Percentiles rank a stretch among this genome's conserved stretches.
These are phyloP conservation scores for Sigmodon hispidus DNA, from an alignment of 2,113 vertebrate genomes.

Conservation along the genomic window DNA sequence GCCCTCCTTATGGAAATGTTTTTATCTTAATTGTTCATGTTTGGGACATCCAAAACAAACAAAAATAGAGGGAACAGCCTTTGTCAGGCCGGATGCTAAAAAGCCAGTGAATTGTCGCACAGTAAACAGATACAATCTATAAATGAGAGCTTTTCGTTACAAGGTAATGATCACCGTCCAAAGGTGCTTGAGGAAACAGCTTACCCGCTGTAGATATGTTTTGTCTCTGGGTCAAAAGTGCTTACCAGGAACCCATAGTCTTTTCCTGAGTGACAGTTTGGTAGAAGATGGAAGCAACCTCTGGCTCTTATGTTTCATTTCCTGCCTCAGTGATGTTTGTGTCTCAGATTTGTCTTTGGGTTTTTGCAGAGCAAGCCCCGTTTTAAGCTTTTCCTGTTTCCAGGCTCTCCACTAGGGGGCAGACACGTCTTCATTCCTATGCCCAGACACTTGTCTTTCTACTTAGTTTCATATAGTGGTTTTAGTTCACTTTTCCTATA, in stretches of 20 bases:
- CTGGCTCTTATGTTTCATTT: not conserved
- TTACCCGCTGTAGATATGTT: not conserved
- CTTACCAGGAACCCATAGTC: not conserved
- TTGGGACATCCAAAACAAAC: not conserved
- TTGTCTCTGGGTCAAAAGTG: not conserved
- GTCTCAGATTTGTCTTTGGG: not conserved
- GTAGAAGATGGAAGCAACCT: not conserved
- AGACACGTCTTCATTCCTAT: not conserved
- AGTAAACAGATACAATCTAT: not conserved
- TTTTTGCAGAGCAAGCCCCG: not conserved
- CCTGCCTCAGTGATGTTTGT: too few relatives aligned
- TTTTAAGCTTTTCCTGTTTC: not conserved
- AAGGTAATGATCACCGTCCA: conserved; percentile 32
- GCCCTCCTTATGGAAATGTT: not conserved
- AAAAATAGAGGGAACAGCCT: not conserved
- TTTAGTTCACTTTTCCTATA: not conserved
- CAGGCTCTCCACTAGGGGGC: conserved; percentile 59
- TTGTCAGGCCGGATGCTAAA: not conserved
- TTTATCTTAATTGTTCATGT: conserved; percentile 23
- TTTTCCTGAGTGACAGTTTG: not conserved
- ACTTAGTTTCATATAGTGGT: not conserved
- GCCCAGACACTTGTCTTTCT: not conserved
- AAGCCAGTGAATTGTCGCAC: not conserved
- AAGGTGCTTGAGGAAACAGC: conserved; percentile 37
- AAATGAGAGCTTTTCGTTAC: not conserved